Evolutionary conservation across 2,888 invertebrate genomes (phyloP).

Genomic region (Morpho helenor): DNA sequence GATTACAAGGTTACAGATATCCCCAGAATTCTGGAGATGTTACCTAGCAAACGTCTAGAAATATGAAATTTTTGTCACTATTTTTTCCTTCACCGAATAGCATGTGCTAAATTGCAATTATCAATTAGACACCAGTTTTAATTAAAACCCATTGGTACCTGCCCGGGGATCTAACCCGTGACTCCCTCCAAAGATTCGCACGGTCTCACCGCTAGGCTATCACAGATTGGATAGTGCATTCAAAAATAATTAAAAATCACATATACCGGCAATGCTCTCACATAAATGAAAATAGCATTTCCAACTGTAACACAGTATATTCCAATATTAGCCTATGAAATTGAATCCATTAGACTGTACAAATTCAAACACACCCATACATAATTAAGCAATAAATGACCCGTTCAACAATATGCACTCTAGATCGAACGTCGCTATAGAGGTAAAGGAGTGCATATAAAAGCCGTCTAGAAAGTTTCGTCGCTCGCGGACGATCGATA

Average conservation of each 20-base stretch:
- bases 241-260: too few relatives aligned
- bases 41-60: too few relatives aligned
- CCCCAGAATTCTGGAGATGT: neutral
- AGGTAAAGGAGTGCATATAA: slow-evolving; percentile 77
- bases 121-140: neutral
- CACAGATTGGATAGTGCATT: neutral
- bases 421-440: slow-evolving; percentile 51
- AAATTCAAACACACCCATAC: slow-evolving; percentile 19
- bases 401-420: slow-evolving; percentile 39
- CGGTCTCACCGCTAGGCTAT: neutral
- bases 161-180: neutral
- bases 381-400: slow-evolving; percentile 29
- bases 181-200: neutral
- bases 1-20: neutral
- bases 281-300: too few relatives aligned
- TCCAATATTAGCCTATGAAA: slow-evolving; percentile 11
- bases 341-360: slow-evolving; percentile 8
- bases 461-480: slow-evolving; percentile 80
- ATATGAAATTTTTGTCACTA: neutral
- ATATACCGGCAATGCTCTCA: too few relatives aligned
- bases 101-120: neutral
- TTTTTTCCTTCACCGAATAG: neutral
- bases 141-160: neutral
- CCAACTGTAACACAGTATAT: too few relatives aligned
- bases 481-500: slow-evolving; percentile 74